Conservation (phyloP, 2,888 invertebrate genomes). For the Leptopterna dolabrata region DNA sequence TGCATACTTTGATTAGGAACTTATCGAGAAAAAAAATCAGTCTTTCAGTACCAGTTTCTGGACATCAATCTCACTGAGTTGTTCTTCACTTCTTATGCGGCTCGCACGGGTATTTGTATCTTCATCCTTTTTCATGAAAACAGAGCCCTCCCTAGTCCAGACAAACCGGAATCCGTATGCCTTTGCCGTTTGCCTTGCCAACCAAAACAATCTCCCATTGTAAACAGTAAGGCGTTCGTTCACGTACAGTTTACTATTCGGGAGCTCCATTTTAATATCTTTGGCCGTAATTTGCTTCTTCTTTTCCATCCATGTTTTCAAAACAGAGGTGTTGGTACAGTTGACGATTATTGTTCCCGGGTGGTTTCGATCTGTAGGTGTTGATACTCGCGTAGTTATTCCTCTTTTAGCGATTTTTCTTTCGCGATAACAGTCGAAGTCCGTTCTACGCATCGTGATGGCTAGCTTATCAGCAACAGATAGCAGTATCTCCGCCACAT, state of each 20-base stretch:
- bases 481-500: background rate
- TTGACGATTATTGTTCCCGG: background rate
- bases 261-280: background rate
- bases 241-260: background rate
- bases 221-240: background rate
- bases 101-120: background rate
- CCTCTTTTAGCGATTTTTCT: background rate
- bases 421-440: background rate
- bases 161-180: background rate
- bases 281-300: background rate
- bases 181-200: background rate
- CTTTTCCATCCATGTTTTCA: background rate
- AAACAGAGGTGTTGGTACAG: background rate
- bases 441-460: background rate
- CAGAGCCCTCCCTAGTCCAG: background rate
- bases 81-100: background rate
- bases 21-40: no score
- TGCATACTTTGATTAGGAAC: no score
- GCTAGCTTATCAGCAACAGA: background rate
- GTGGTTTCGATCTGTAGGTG: background rate
- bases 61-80: background rate
- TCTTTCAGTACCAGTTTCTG: background rate
- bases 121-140: background rate
- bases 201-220: background rate
- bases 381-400: background rate